Conservation (phyloP, 92 coral and sea anemone genomes). For the Muricea muricata region DNA sequence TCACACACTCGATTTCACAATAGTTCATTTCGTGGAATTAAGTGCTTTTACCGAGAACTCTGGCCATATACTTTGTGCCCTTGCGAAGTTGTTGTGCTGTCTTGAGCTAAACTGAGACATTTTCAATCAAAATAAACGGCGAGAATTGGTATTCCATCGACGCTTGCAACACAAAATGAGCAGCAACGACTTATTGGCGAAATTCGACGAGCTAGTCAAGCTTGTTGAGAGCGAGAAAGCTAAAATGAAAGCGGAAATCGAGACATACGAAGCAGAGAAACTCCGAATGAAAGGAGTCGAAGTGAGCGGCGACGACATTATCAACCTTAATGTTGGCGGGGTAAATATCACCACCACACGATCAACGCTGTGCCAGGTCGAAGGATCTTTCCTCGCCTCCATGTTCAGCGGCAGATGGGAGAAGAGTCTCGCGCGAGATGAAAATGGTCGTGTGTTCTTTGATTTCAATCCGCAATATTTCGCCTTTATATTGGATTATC, state of each 20-base stretch:
- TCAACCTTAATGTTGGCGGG: background rate
- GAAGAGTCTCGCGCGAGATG: background rate
- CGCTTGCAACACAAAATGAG: too few species aligned
- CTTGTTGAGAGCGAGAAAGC: background rate
- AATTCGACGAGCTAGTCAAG: background rate
- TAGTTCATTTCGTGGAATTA: background rate
- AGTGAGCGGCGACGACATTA: background rate
- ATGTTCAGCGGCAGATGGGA: background rate
- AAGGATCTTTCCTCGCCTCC: background rate
- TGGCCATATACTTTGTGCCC: background rate
- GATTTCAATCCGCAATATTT: background rate
- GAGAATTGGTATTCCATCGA: background rate
- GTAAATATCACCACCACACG: background rate
- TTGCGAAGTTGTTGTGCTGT: background rate
- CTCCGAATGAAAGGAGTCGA: slow-evolving; percentile 1
- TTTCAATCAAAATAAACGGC: background rate
- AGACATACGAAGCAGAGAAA: background rate
- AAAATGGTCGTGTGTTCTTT: background rate
- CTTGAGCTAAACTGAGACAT: background rate
- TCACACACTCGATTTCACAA: background rate
- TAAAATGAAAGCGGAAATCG: slow-evolving; percentile 10
- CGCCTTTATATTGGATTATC: background rate
- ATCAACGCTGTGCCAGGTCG: background rate
- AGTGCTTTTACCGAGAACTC: background rate
- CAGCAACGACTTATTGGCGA: too few species aligned